Conservation (phyloP, 2,797 vertebrate species). For the Chrosomus eos region DNA sequence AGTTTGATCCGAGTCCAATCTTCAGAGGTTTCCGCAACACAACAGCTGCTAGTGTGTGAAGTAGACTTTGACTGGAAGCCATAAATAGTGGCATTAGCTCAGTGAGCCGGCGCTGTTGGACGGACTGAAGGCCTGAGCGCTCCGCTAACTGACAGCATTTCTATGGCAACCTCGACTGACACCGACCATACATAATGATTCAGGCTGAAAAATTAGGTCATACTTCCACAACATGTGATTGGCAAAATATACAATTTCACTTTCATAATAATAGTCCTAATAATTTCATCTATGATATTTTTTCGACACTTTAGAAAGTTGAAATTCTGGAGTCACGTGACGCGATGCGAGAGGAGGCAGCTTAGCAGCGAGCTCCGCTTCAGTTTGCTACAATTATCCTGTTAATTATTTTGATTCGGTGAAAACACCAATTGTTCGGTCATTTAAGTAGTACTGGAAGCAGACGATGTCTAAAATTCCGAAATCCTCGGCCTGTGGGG, state of each 20-base stretch:
- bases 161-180: constrained; percentile 59
- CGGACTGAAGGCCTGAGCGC: constrained; percentile 37
- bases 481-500: too few species aligned
- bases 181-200: constrained; percentile 30
- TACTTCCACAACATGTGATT: neutral
- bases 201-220: constrained; percentile 27
- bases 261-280: neutral
- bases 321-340: too few species aligned
- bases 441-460: too few species aligned
- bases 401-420: too few species aligned
- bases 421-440: too few species aligned
- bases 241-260: neutral
- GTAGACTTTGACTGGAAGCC: constrained; percentile 40
- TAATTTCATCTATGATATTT: too few species aligned
- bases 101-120: constrained; percentile 44
- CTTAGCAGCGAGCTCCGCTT: too few species aligned
- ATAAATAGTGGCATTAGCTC: constrained; percentile 54
- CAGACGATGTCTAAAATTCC: too few species aligned
- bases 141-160: constrained; percentile 53
- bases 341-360: too few species aligned
- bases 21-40: constrained; percentile 13
- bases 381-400: too few species aligned
- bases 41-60: constrained; percentile 17
- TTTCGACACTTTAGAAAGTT: neutral
- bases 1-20: neutral